These are phyloP conservation scores for Sphyrna mokarran DNA, from an alignment of 2,113 vertebrate species.

Conservation along the genomic window DNA sequence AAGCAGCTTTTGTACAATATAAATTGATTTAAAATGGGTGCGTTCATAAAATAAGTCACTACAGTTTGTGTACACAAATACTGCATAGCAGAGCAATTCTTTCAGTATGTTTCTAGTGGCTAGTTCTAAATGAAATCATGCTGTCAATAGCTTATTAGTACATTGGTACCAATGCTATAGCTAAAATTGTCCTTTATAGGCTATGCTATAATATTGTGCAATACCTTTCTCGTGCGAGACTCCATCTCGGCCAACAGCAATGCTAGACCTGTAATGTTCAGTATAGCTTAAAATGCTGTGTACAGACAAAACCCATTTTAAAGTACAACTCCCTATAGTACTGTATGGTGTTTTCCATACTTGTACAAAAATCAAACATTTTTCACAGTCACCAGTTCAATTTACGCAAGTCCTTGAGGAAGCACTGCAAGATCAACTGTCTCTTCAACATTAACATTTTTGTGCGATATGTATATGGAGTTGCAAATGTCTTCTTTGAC, in stretches of 20 bases:
- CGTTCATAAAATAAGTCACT: conserved; percentile 14
- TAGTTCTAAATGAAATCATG: neutral
- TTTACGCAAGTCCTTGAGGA: neutral
- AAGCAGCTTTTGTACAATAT: conserved; percentile 28
- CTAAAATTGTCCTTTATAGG: neutral
- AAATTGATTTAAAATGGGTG: conserved; percentile 19
- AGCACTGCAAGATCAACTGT: conserved; percentile 20
- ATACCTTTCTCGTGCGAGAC: neutral
- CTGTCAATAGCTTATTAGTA: neutral
- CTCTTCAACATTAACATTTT: conserved; percentile 6
- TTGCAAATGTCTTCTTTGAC: neutral
- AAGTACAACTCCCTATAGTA: neutral
- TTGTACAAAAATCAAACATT: neutral
- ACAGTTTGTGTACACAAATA: neutral
- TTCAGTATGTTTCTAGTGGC: neutral
- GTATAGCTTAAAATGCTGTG: neutral
- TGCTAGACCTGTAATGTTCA: neutral
- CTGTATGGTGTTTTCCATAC: neutral
- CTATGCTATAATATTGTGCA: conserved; percentile 15
- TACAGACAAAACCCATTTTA: neutral
- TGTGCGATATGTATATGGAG: neutral
- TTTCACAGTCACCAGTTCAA: neutral
- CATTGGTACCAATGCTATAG: neutral
- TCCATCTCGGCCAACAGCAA: neutral
- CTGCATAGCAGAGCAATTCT: neutral